These are phyloP conservation scores for Phalacrocorax aristotelis DNA, from an alignment of 2,113 vertebrate species.

Conservation along the genomic window DNA sequence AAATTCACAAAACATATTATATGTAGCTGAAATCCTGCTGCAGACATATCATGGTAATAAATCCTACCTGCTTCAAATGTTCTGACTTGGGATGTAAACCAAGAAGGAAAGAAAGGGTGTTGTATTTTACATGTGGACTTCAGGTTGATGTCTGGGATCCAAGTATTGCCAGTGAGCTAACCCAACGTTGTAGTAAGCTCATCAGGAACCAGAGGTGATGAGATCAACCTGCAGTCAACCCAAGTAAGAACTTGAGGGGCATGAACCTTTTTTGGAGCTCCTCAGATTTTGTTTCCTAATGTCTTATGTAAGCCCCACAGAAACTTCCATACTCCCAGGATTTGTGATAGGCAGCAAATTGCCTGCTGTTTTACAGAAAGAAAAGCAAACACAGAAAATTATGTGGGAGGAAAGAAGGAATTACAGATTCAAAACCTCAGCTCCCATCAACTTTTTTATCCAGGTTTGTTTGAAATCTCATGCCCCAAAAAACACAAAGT, in stretches of 20 bases:
- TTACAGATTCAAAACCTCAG: background rate
- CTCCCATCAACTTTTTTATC: background rate
- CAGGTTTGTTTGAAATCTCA: background rate
- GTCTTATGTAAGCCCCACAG: background rate
- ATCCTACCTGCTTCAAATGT: background rate
- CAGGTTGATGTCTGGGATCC: background rate
- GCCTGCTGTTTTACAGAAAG: background rate
- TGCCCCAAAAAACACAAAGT: fast-evolving
- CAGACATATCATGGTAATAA: background rate
- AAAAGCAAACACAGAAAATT: background rate
- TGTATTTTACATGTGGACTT: background rate
- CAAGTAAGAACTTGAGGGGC: background rate
- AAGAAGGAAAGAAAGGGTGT: background rate
- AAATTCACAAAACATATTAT: background rate
- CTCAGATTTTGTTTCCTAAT: background rate
- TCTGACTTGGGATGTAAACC: background rate
- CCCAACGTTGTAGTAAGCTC: background rate
- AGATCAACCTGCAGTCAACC: background rate
- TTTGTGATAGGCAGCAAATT: background rate
- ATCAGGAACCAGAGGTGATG: background rate
- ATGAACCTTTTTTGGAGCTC: background rate
- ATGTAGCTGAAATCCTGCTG: background rate
- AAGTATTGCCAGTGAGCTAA: background rate
- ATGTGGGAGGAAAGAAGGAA: background rate
- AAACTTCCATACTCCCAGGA: background rate